Percentiles rank a stretch among this genome's conserved stretches.
Evolutionary conservation across 2,113 vertebrate genomes (phyloP).

Genomic region (Gnathochromis pfefferi): DNA sequence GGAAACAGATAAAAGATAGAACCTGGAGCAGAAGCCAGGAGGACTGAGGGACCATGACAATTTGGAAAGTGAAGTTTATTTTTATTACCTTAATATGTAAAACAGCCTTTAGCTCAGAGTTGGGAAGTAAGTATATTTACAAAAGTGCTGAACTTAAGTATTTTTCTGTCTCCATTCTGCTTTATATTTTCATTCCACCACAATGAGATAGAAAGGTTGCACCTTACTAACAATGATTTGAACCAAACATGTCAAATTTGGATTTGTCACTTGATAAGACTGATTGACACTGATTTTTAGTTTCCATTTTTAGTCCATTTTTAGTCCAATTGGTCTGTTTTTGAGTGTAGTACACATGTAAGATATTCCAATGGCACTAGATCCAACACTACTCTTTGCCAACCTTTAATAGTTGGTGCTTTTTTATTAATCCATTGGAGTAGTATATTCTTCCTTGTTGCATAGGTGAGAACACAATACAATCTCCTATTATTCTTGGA

Average conservation of each 20-base stretch:
- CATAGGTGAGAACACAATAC: accelerated
- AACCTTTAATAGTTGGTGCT: no score
- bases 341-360: background rate
- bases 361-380: no score
- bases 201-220: background rate
- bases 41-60: background rate
- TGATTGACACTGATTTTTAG: background rate
- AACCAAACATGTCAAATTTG: background rate
- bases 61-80: background rate
- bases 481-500: no score
- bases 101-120: background rate
- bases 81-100: background rate
- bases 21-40: no score
- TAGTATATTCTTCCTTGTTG: accelerated
- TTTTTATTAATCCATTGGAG: no score
- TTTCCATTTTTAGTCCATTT: background rate
- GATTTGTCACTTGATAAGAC: background rate
- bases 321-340: accelerated
- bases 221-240: background rate
- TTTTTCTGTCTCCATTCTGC: background rate
- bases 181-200: background rate
- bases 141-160: background rate
- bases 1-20: no score
- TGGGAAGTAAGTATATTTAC: background rate
- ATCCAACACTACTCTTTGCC: no score